Evolutionary conservation across 2,888 invertebrate genomes (phyloP), one percentile per base, ranked within the genome.

Genomic region (Slavum lentiscoides): DNA sequence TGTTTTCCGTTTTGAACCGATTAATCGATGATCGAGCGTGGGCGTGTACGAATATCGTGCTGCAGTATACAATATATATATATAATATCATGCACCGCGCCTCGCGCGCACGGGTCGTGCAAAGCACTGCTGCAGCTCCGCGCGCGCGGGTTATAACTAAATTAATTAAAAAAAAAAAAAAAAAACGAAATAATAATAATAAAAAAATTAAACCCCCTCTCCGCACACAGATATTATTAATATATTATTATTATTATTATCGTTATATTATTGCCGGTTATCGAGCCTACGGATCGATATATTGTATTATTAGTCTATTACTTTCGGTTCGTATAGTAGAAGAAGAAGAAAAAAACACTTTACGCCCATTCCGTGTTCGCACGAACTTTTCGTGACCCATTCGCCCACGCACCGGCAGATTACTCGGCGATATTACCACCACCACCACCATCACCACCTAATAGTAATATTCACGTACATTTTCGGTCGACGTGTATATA

Each of bases 1-100:
- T 55, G 80, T 70, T 80, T 70, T 80, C 70, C 30, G 23, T 80
- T 70, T 55, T 64, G 55, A 70, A 80, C 80, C 80, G 80, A 80
- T 80, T 80, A 80, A 80, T 80, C 70, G 80, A 80, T 43, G 80
- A 80, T 80, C 80, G 80, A 80, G 70, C 70, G 80, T 80, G 80
- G 80, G 80, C 80, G 80, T 80, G 70, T 80, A 70, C 64, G 76
- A 77, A 69, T 69, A 30, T 30, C 30, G 30, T 30, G 30, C 1
- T 30, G 30, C 30, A 1, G 1, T 30, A 69, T 68, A 43, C 9
- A 43, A n/a, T 55, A 21, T 43, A 49, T 73, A 74, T 53, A 58
- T 37, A 17, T 21, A 64, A 74, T 69, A 69, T 58, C 53, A 70
- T 55, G 19, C 70, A 55, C 39, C 61, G 69, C 30, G 23, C 58